Base-by-base conservation (phyloP, 2,113 vertebrate genomes). In the Podocnemis expansa region DNA sequence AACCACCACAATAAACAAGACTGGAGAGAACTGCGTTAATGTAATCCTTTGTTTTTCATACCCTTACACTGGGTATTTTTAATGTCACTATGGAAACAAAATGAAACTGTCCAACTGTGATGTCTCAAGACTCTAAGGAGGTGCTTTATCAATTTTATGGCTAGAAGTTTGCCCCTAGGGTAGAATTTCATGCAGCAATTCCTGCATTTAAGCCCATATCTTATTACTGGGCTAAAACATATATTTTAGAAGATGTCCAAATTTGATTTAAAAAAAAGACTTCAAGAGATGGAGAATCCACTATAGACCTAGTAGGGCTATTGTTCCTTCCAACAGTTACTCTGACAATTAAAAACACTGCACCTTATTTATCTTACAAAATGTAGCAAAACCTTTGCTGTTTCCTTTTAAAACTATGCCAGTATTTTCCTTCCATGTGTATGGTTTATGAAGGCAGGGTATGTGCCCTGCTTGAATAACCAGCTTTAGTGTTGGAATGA, bases 41-140 rank as follows among this genome's bases (percentile, higher is more conserved):
- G 16, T 8, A 67, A 78, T 2, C 10, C 2, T 14, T 10, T 56
- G 1, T 16, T 80, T n/a, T 54, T 80, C 25, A 73, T 14, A 60
- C 47, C 41, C 31, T 60, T 24, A 41, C 41, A 41, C 10, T 5
- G 11, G 38, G 21, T 41, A 84, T 29, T 84, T 87, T 38, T 24
- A 21, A 87, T 24, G 12, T 31, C 14, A 47, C 67, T 78, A 13
- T 49, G 22, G 5, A n/a, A 63, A 49, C 63, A 14, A 83, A 75
- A 75, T 67, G 55, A 3, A 19, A 21, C 0, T 0, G 38, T 12
- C 13, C 60, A 14, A 47, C 6, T 73, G 10, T 5, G 10, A 67
- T 43, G 70, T 78, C 12, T 78, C 83, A 84, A 38, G 87, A 51
- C 13, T 38, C 27, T 76, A 87, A 21, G 25, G 43, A 7, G 8